Conservation (phyloP, 2,888 invertebrate genomes). For the Euplexia lucipara region DNA sequence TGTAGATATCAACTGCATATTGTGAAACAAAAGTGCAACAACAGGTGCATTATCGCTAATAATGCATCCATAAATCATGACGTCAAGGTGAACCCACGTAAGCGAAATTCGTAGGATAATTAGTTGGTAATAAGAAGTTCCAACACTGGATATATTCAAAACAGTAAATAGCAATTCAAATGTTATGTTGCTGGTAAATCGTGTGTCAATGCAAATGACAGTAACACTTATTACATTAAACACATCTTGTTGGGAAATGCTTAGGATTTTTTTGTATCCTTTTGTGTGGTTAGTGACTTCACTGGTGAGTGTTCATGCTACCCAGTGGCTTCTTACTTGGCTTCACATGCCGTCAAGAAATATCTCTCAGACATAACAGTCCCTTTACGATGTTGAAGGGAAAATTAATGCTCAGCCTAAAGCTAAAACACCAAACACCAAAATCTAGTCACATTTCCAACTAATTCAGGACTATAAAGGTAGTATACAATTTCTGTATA, state of each 20-base stretch:
- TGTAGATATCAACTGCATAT: conserved; percentile 39
- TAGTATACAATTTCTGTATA: conserved; percentile 29
- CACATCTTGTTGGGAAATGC: conserved; percentile 5
- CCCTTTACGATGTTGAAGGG: no score
- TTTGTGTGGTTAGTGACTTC: no score
- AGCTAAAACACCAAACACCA: conserved; percentile 3
- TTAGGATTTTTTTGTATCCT: no score
- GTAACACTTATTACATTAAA: neutral
- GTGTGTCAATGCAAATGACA: neutral
- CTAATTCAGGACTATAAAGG: neutral
- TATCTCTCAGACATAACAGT: no score
- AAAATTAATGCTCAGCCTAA: no score
- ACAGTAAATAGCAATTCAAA: neutral
- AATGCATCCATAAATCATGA: conserved; percentile 26
- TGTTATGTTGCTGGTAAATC: neutral
- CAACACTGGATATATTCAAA: neutral
- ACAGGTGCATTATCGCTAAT: conserved; percentile 23
- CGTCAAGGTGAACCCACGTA: conserved; percentile 17
- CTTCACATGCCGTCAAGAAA: no score
- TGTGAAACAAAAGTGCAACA: conserved; percentile 37
- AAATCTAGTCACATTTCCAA: conserved; percentile 27
- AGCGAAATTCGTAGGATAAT: conserved; percentile 18
- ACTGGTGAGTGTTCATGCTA: no score
- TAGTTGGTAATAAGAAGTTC: neutral
- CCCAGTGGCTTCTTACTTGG: no score